phyloP scores from a whole-genome alignment of 2,113 vertebrate species.

The Hydrolagus affinis region DNA sequence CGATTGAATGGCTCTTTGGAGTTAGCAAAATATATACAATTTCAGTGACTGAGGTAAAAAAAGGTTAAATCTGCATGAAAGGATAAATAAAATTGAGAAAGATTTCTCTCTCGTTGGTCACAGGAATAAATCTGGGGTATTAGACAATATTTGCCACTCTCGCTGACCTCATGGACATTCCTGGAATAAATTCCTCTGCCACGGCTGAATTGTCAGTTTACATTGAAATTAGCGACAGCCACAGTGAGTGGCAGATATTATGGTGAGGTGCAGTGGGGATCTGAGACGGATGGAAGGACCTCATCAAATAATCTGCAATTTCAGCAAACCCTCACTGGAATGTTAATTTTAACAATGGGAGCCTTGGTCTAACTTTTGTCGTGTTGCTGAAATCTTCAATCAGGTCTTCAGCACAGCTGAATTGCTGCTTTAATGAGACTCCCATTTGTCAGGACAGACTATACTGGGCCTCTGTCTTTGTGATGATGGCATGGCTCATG shows the following conservation, averaged over 20 bases:
- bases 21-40: background rate
- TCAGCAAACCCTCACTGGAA: background rate
- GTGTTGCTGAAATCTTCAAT: conserved; percentile 7
- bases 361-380: background rate
- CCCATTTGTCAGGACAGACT: background rate
- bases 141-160: background rate
- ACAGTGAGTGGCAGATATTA: background rate
- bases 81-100: background rate
- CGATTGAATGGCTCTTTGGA: background rate
- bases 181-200: background rate
- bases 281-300: background rate
- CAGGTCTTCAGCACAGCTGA: background rate
- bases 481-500: background rate
- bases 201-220: background rate
- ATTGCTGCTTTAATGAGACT: background rate
- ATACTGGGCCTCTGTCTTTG: background rate
- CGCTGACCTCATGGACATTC: background rate
- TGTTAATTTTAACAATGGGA: conserved; percentile 6
- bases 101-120: background rate
- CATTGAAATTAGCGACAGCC: background rate
- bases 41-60: background rate
- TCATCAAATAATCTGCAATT: conserved; percentile 12
- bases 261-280: too few species aligned
- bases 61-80: too few species aligned
- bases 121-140: conserved; percentile 10